These are phyloP conservation scores for Montipora capricornis DNA, from an alignment of 64 coral and sea anemone species.

Conservation along the genomic window DNA sequence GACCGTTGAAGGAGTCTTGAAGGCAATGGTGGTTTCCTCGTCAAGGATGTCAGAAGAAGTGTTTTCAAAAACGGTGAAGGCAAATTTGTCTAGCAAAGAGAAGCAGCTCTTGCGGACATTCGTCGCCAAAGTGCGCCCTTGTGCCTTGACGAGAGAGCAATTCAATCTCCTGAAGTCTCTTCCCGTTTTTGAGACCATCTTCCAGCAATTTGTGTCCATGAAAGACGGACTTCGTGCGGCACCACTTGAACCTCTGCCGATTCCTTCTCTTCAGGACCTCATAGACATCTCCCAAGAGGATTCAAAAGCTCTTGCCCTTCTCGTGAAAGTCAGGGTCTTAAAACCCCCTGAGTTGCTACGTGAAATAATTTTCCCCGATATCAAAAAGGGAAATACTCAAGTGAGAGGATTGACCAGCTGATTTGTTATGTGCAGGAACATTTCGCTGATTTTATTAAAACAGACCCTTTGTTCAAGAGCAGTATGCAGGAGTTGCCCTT, in stretches of 20 bases:
- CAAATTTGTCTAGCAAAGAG: neutral
- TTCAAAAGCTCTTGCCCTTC: constrained; percentile 14
- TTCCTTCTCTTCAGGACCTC: neutral
- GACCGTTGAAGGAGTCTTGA: constrained; percentile 49
- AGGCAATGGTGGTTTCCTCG: constrained; percentile 40
- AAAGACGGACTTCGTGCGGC: constrained; percentile 37
- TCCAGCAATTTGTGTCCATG: constrained; percentile 42
- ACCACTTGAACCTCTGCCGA: constrained; percentile 36
- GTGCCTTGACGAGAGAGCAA: neutral
- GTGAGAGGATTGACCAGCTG: constrained; percentile 44
- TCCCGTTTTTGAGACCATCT: constrained; percentile 56
- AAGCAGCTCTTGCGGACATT: constrained; percentile 56
- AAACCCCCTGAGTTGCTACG: constrained; percentile 36
- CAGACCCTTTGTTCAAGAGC: constrained; percentile 2
- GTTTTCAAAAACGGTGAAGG: neutral
- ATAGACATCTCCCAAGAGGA: neutral
- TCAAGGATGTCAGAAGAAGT: neutral
- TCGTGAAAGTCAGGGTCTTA: constrained; percentile 27
- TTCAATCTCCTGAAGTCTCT: constrained; percentile 27
- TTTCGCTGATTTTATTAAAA: constrained; percentile 15
- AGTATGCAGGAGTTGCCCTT: constrained; percentile 4
- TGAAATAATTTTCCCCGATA: constrained; percentile 33
- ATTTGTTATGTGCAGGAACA: constrained; percentile 53
- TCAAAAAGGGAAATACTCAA: constrained; percentile 3
- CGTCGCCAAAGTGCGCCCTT: constrained; percentile 11